Base-by-base conservation (phyloP, 30 jellyfish, hydroid and myxozoan species). In the Hydractinia echinata region DNA sequence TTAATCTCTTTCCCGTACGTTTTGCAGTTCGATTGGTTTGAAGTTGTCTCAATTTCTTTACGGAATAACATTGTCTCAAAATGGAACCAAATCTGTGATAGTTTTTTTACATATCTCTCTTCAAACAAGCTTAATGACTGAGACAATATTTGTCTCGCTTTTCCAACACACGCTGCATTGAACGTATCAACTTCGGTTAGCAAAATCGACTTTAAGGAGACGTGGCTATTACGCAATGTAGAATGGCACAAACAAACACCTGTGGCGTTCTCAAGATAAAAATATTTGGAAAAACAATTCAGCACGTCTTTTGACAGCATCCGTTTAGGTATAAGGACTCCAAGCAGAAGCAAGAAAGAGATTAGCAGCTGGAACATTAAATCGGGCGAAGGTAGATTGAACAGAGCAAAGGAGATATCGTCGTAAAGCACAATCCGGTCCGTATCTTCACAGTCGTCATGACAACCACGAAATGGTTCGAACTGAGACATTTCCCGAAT, bases 351-450 rank as follows among this genome's bases (percentile, higher is more conserved):
- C 79, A 93, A 74, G 72, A 72, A 81, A 10, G 81, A 10, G 66
- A 93, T 68, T n/a, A 93, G 8, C 73, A 93, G 54, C 18, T 76
- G 72, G 79, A 67, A 58, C 15, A 67, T 55, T 49, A 88, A 74
- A 15, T 67, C 73, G 13, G 67, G 94, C 14, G 88, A 54, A 30
- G 67, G 53, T 14, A 87, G 52, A 55, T 82, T 84, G 81, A 93
- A 93, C 30, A 87, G 79, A 20, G 85, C 84, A 0, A 80, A 82
- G 6, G 88, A 54, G 15, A 93, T 60, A 83, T 93, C 99, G 60
- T 84, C 95, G 73, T 85, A 87, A 5, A 93, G 73, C 11, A 87
- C 95, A 53, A 89, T 55, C 15, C 99, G 86, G 20, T 93, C 99
- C 15, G 96, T 81, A 66, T 93, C 99, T 20, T 84, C 99, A 76